Percentiles rank a stretch among this genome's conserved stretches.
These are phyloP conservation scores for Vesta saturnalis DNA, from an alignment of 2,888 invertebrate species.

Conservation along the genomic window DNA sequence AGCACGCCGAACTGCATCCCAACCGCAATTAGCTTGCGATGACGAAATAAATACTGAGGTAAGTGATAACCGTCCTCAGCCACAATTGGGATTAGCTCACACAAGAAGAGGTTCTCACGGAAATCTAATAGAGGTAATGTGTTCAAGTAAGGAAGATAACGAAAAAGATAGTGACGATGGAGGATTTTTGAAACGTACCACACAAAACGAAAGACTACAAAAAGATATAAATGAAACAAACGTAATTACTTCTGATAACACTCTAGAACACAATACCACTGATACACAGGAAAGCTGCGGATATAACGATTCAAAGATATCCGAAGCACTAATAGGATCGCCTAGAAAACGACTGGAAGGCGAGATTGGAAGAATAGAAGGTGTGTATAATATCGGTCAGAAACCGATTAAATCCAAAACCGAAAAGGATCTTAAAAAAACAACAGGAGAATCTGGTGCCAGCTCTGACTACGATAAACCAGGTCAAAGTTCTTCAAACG, in stretches of 20 bases:
- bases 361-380: slow-evolving; percentile 63
- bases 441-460: slow-evolving; percentile 68
- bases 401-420: slow-evolving; percentile 54
- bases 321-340: slow-evolving; percentile 55
- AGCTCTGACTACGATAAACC: slow-evolving; percentile 82
- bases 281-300: slow-evolving; percentile 34
- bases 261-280: slow-evolving; percentile 10
- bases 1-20: slow-evolving; percentile 70
- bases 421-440: slow-evolving; percentile 63
- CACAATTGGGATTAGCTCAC: slow-evolving; percentile 59
- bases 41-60: slow-evolving; percentile 56
- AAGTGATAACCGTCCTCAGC: slow-evolving; percentile 50
- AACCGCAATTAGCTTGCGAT: slow-evolving; percentile 72
- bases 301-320: slow-evolving; percentile 47
- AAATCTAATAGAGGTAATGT: slow-evolving; percentile 66
- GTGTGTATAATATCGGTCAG: slow-evolving; percentile 68
- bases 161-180: slow-evolving; percentile 71
- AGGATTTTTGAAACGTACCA: slow-evolving; percentile 65
- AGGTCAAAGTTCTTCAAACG: slow-evolving; percentile 77
- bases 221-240: slow-evolving; percentile 36
- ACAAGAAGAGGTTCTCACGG: slow-evolving; percentile 69
- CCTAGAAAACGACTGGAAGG: slow-evolving; percentile 56
- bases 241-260: slow-evolving; percentile 32
- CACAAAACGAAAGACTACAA: slow-evolving; percentile 40
- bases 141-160: slow-evolving; percentile 50